Conservation (phyloP, 53 echinoderm and acorn worm genomes). For the Arbacia lixula region DNA sequence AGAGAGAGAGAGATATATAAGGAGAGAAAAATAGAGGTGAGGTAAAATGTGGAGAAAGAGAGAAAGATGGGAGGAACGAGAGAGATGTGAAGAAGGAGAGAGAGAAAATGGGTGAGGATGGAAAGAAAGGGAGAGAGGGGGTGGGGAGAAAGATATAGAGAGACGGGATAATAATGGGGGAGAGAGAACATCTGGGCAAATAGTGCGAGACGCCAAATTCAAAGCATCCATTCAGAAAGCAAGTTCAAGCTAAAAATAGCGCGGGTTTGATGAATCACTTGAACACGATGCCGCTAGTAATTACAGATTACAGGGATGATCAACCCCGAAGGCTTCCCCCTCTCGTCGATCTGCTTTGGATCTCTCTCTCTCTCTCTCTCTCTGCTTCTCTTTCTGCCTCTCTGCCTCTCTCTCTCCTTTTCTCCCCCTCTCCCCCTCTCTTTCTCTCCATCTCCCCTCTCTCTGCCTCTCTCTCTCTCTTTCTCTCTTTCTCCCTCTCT, state of each 20-base stretch:
- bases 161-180: neutral
- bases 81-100: neutral
- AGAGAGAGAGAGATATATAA: no score
- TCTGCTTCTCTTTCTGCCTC: neutral
- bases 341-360: neutral
- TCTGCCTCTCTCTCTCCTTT: neutral
- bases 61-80: neutral
- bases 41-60: neutral
- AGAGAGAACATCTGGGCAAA: no score
- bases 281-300: constrained; percentile 19
- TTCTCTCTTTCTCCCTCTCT: neutral
- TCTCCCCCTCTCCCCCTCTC: neutral
- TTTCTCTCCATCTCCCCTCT: neutral
- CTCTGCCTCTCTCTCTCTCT: no score
- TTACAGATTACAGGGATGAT: constrained; percentile 16
- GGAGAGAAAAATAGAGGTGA: no score
- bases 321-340: neutral
- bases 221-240: no score
- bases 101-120: neutral
- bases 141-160: neutral
- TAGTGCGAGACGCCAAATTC: no score
- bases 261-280: no score
- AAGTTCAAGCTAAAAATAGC: no score
- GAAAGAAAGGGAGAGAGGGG: neutral
- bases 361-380: neutral